A percentile compares a stretch with the other conserved stretches of the same genome.
phyloP scores from a whole-genome alignment of 1,140 invertebrate species.

The Cydia splendana region DNA sequence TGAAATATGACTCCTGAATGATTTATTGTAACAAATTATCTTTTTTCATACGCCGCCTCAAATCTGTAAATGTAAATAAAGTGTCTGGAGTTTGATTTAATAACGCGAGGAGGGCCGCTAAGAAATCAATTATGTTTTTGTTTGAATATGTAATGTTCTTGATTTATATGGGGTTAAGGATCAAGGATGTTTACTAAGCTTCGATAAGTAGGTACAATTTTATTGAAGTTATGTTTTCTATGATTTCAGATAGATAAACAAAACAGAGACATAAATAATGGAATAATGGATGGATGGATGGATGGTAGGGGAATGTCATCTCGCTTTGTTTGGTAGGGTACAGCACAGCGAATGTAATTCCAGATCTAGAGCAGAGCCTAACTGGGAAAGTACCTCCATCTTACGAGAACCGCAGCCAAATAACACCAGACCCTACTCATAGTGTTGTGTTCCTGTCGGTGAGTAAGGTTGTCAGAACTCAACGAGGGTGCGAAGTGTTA shows the following conservation, averaged over 20 bases:
- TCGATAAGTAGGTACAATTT: not conserved
- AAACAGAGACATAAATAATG: not conserved
- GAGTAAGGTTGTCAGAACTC: no score
- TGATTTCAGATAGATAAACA: not conserved
- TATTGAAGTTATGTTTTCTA: not conserved
- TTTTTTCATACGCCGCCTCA: constrained; percentile 51
- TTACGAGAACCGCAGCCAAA: no score
- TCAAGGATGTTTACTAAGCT: constrained; percentile 7
- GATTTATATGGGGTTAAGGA: constrained; percentile 26
- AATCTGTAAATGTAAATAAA: constrained; percentile 66
- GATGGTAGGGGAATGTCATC: no score
- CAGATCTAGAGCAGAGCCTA: no score
- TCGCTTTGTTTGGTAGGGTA: no score
- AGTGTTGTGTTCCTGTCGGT: no score
- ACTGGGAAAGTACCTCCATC: no score
- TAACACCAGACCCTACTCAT: no score
- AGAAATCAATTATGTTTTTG: constrained; percentile 48
- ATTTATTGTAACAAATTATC: constrained; percentile 69
- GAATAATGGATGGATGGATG: no score
- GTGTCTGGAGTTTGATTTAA: constrained; percentile 60
- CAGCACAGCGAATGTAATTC: no score
- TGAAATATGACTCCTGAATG: constrained; percentile 59
- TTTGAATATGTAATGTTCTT: constrained; percentile 42
- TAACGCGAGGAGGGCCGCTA: constrained; percentile 44
- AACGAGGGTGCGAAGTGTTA: no score